Base-by-base conservation (phyloP, 2,113 vertebrate genomes). In the Psettodes erumei region DNA sequence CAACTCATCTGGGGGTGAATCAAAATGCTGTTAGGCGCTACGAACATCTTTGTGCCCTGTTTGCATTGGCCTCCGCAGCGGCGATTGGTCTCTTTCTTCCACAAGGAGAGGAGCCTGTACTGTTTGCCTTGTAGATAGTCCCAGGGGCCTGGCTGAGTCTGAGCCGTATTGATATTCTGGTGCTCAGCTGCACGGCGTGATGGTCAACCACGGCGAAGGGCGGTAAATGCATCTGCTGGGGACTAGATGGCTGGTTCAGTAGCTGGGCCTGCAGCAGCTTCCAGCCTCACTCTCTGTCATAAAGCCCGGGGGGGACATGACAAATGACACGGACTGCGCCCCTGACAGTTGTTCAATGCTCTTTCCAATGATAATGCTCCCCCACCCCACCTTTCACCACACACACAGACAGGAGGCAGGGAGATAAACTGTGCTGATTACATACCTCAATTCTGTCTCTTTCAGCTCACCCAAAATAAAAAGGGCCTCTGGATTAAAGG, bases 311-410 rank as follows among this genome's bases (percentile, higher is more conserved):
- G 84, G 88, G 90, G 65, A 86, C 71, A 90, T 91, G 90, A 93
- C 89, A 91, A 92, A 93, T 84, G 86, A 91, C 86, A 83, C 3
- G 54, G 76, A 65, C 85, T 54, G 78, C 79, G 75, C 89, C 79
- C 71, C 86, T 90, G 90, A 93, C 90, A 92, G 88, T 90, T 89
- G 88, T 86, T 88, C 87, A 90, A 88, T 87, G 90, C 77, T 84
- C 82, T 70, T 77, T 67, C 86, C 89, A 87, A 89, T 88, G 84
- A 85, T 86, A 70, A 83, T 63, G 71, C 79, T 66, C 66, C 78
- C 55, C 66, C 56, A 50, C 21, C 58, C 50, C 37, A 61, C 69
- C 37, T 61, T 72, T 61, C 62, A 70, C 54, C 42, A 4, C 79
- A 77, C 66, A 45, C 35, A 63, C 77, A 75, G 72, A 64, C 65